These are phyloP conservation scores for Meganola albula DNA, from an alignment of 2,888 invertebrate species.

Conservation along the genomic window DNA sequence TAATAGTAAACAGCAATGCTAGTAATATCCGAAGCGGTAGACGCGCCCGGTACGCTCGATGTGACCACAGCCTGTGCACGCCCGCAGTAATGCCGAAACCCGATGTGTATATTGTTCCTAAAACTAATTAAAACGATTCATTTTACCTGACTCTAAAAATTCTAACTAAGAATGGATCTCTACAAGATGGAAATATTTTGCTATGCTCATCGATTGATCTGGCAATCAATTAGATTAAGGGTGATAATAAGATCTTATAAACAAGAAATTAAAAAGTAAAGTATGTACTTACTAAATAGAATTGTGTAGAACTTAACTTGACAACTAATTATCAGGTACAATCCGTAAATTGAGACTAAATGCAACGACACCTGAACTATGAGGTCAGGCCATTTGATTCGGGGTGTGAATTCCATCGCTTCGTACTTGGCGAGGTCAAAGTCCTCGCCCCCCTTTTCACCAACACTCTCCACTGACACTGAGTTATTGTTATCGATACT, in stretches of 20 bases:
- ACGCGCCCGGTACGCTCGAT: constrained; percentile 85
- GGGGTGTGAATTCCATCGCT: constrained; percentile 75
- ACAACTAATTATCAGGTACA: constrained; percentile 79
- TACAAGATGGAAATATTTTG: no score
- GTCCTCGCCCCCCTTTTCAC: constrained; percentile 40
- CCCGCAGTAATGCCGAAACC: constrained; percentile 90
- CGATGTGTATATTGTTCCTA: constrained; percentile 81
- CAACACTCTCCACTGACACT: constrained; percentile 37
- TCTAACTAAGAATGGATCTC: no score
- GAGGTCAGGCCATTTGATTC: constrained; percentile 85
- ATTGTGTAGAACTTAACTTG: constrained; percentile 79
- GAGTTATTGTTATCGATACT: constrained; percentile 48
- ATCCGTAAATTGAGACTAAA: constrained; percentile 82
- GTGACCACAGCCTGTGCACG: constrained; percentile 89
- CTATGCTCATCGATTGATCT: no score
- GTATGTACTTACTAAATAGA: constrained; percentile 87
- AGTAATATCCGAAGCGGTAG: constrained; percentile 83
- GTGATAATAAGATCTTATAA: no score
- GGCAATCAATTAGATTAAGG: no score
- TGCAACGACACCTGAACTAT: constrained; percentile 84
- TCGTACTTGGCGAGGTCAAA: constrained; percentile 63
- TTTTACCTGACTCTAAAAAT: no score
- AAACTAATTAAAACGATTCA: constrained; percentile 35
- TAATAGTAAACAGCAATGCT: constrained; percentile 85
- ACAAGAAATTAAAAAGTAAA: no score